These are phyloP conservation scores for Chaetops frenatus DNA, from an alignment of 2,113 vertebrate species.

Conservation along the genomic window DNA sequence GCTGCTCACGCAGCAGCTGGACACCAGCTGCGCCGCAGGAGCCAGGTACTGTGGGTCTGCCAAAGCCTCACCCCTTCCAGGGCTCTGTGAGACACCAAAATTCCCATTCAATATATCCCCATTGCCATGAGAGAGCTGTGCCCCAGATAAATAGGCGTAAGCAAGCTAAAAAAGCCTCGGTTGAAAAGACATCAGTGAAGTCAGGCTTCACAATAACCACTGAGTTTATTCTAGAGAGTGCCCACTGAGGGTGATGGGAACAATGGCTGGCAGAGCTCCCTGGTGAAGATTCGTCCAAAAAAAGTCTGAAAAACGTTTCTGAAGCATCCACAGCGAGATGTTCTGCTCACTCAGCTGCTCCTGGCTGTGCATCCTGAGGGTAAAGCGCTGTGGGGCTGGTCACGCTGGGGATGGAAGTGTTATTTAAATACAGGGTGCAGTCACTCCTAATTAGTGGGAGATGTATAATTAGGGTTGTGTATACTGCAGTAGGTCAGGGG, in stretches of 20 bases:
- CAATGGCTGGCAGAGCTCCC: background rate
- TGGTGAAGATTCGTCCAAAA: background rate
- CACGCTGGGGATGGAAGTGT: background rate
- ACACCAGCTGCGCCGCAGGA: background rate
- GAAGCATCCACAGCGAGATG: background rate
- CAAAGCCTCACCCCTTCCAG: background rate
- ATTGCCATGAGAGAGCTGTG: background rate
- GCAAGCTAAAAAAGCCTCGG: background rate
- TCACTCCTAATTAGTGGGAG: slow-evolving; percentile 6
- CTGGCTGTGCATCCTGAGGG: background rate
- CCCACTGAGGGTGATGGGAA: background rate
- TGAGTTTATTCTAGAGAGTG: background rate
- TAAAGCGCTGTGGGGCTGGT: rapidly evolving
- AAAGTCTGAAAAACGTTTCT: background rate
- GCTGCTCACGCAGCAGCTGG: slow-evolving; percentile 79
- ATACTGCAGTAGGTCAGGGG: background rate
- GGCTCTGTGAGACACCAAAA: background rate
- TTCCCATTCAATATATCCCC: background rate
- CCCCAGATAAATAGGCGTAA: background rate
- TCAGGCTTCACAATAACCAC: background rate
- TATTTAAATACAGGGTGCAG: background rate
- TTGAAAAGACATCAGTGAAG: background rate
- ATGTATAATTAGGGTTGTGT: background rate
- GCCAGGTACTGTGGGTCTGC: slow-evolving; percentile 65
- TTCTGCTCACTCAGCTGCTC: background rate